Percentiles rank a stretch among this genome's conserved stretches.
Conservation (phyloP, 2,113 vertebrate genomes). For the Physeter macrocephalus region DNA sequence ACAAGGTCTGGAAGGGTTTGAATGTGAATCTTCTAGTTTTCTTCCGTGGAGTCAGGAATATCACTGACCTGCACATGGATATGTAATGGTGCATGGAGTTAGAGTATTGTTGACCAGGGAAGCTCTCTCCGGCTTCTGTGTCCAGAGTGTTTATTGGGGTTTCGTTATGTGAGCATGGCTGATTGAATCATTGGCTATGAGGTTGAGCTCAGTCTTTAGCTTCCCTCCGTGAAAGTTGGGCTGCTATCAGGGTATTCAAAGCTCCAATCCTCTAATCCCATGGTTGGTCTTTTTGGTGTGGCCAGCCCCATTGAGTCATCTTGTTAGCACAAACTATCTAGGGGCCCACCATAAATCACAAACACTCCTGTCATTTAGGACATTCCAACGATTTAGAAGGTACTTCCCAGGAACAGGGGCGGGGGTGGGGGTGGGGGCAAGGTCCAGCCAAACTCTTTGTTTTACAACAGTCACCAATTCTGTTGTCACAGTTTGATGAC, state of each 20-base stretch:
- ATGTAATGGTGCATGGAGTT: too few relatives aligned
- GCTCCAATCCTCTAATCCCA: neutral
- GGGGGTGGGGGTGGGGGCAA: too few relatives aligned
- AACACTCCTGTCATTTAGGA: neutral
- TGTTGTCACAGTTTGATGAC: neutral
- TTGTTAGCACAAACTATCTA: neutral
- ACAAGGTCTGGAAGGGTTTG: neutral
- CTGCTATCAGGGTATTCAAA: neutral
- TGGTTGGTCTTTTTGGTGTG: neutral
- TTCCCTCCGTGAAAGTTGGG: neutral
- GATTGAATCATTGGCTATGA: neutral
- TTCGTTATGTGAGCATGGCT: neutral
- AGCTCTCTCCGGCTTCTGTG: neutral
- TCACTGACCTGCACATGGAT: too few relatives aligned
- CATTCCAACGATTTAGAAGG: neutral
- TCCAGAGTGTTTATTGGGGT: neutral
- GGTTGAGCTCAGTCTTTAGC: neutral
- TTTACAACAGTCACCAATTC: neutral
- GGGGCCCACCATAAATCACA: neutral
- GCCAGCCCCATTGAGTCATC: neutral
- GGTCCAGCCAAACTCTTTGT: neutral
- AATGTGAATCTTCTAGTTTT: neutral
- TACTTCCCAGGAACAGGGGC: neutral
- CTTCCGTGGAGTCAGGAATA: neutral
- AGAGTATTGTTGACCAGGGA: neutral